Evolutionary conservation across 2,797 vertebrate species (phyloP), one percentile per base, ranked within the genome.

Genomic region (Arrhamphus sclerolepis): DNA sequence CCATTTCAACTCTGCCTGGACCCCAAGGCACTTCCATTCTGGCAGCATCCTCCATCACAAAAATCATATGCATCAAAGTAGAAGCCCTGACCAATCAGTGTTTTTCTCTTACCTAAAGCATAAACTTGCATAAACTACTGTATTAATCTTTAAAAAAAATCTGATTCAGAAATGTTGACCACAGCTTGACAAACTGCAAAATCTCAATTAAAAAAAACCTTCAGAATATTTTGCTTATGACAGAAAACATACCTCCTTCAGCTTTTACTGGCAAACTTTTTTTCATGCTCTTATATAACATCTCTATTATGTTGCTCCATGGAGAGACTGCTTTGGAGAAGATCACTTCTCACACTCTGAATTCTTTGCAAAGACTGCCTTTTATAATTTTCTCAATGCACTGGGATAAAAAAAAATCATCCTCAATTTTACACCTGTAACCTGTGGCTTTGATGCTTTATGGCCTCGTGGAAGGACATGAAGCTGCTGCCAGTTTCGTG

Each of bases 1-100:
- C 84, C 83, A 83, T 86, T 89, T 88, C 76, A 88, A 82, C 88
- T 82, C 79, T 78, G 76, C 52, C 44, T 4, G 49, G 77, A 81
- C 76, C 57, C 19, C 57, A 31, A 79, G 75, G 82, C 72, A 79
- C 72, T 81, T 89, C 84, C 67, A 62, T 67, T 72, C 70, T 59
- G 77, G 81, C 72, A 77, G 75, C 79, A 72, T 84, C 81, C 62
- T 77, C 75, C 66, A 83, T 69, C 76, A 78, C 78, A 82, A 85
- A 83, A 84, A 82, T 67, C n/a, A 63, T 82, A 72, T 76, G 66
- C 64, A 77, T 83, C 78, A 77, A 75, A 85, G 61, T 57, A 70
- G 68, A 70, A 38, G 62, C 76, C 67, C 56, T 46, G 74, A 75
- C 64, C 69, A 72, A 62, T 70, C 62, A 62, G 14, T 49, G 50